Evolutionary conservation across 1,140 invertebrate species (phyloP).

Genomic region (Drosophila nikananu): DNA sequence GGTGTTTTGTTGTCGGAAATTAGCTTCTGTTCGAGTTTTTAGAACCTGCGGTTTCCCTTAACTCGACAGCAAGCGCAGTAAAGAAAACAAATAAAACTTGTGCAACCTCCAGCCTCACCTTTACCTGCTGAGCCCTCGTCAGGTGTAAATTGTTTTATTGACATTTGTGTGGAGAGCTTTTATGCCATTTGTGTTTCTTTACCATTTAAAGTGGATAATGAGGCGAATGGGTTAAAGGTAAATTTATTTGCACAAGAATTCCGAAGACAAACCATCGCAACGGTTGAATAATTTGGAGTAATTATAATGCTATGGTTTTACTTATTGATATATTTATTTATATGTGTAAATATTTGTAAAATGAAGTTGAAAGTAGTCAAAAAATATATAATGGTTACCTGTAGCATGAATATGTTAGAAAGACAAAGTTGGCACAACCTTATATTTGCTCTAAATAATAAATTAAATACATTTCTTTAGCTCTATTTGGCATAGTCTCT

Average conservation of each 20-base stretch:
- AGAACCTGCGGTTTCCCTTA: conserved; percentile 18
- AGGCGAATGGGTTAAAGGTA: background rate
- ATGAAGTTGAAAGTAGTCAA: no score
- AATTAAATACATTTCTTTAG: no score
- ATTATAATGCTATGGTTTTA: background rate
- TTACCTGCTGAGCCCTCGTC: background rate
- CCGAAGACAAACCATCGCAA: background rate
- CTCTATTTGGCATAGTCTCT: background rate
- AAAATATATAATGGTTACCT: no score
- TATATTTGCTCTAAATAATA: background rate
- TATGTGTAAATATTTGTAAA: no score
- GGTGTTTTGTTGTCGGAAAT: conserved; percentile 42
- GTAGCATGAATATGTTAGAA: background rate
- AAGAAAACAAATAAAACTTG: conserved; percentile 14
- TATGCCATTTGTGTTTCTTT: conserved; percentile 1
- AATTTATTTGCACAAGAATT: background rate
- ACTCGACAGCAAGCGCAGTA: conserved; percentile 1
- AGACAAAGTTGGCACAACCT: background rate
- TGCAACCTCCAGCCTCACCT: background rate
- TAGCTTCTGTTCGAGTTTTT: conserved; percentile 33
- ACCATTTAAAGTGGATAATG: background rate
- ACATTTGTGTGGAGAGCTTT: conserved; percentile 14
- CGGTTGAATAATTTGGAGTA: background rate
- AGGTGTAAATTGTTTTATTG: conserved; percentile 47
- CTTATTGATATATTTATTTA: background rate